These are phyloP conservation scores for Phaedon cochleariae DNA, from an alignment of 2,888 invertebrate species.

Conservation along the genomic window DNA sequence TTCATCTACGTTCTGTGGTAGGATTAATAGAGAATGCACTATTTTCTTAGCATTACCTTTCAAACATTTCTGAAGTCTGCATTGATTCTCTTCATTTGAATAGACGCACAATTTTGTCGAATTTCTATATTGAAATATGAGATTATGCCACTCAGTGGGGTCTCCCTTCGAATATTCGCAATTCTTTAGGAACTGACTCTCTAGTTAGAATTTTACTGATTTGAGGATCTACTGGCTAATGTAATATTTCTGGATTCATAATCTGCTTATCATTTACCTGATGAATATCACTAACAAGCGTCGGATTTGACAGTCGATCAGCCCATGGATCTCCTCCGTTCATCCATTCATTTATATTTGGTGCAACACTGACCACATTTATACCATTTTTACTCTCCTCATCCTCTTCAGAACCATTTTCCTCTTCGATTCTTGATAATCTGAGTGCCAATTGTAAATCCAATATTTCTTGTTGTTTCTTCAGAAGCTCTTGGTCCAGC, in stretches of 20 bases:
- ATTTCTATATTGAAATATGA: constrained; percentile 4
- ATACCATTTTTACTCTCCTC: background rate
- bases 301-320: no score
- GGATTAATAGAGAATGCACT: constrained; percentile 6
- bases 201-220: background rate
- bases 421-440: background rate
- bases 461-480: background rate
- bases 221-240: no score
- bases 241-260: no score
- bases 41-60: constrained; percentile 16
- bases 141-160: background rate
- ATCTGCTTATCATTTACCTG: no score
- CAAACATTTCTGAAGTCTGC: constrained; percentile 7
- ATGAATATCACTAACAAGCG: no score
- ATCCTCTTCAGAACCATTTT: background rate
- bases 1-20: constrained; percentile 12
- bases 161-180: background rate
- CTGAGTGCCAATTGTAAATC: background rate
- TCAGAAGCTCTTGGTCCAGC: background rate
- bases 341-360: no score
- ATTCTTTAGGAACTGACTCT: background rate
- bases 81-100: constrained; percentile 15
- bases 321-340: no score
- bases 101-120: background rate
- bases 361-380: no score